Base-by-base conservation (phyloP, 2,113 vertebrate species). In the Cryptomyrus ogoouensis region DNA sequence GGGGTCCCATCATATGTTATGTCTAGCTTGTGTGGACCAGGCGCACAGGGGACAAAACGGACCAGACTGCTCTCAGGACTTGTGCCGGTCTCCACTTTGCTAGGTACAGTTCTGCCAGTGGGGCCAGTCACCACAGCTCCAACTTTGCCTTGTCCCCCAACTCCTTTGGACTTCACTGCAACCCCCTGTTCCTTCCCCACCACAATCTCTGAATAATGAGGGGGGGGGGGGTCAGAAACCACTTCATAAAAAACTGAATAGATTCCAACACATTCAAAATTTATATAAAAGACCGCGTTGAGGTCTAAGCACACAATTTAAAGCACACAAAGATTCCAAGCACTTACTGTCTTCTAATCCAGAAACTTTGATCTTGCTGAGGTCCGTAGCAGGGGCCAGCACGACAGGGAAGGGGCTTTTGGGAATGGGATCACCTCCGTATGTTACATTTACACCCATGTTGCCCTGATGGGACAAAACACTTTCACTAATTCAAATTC, bases 121-220 rank as follows among this genome's bases (percentile, higher is more conserved):
- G 98, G 98, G 24, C 95, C 96, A 0, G 95, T 93, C 9, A 98
- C 96, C 92, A 97, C 97, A 17, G 97, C 95, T 0, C 91, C 97
- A 58, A 98, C 97, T 91, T 98, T 98, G 90, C 98, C 98, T 93
- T 98, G 97, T 56, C 98, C 98, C 0, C 98, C 98, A 0, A 97
- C 98, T 0, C 97, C 98, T 93, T 98, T 98, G 0, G 97, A 96
- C 91, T 97, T 98, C 49, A 98, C 96, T 0, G 95, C 97, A 91
- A 98, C 96, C 17, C 98, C 98, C 93, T 98, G 96, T 90, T 98
- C 98, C 93, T 96, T 98, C 89, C 98, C 97, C 0, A 97, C 96
- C 0, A 97, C 96, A 94, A 98, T 96, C 90, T 97, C 98, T 98
- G 92, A 13, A 13, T 24, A 0, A 13, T 0, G 9, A 9, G 19